Evolutionary conservation across 2,113 vertebrate species (phyloP).

Genomic region (Brachyhypopomus occidentalis): DNA sequence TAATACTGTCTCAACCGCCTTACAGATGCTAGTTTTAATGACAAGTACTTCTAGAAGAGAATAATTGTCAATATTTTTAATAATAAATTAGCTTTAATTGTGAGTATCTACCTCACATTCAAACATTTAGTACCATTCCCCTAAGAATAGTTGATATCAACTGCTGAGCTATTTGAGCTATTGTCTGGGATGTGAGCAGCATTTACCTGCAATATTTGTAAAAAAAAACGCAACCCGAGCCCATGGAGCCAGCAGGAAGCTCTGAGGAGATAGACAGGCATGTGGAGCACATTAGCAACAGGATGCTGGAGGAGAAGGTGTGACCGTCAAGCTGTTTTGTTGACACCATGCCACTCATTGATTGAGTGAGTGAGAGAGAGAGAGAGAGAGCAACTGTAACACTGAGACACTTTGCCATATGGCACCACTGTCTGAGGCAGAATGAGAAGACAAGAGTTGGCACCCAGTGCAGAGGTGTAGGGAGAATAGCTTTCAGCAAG

Average conservation of each 20-base stretch:
- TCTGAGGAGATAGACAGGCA: slow-evolving; percentile 43
- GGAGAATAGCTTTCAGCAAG: slow-evolving; percentile 36
- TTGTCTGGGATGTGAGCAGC: not conserved
- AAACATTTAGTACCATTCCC: no score
- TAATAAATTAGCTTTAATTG: no score
- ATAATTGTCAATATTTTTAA: no score
- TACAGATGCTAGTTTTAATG: no score
- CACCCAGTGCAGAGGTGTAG: slow-evolving; percentile 48
- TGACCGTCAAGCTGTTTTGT: slow-evolving; percentile 49
- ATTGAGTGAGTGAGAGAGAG: slow-evolving; percentile 38
- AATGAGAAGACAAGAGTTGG: slow-evolving; percentile 40
- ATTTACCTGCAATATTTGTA: not conserved
- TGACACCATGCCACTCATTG: slow-evolving; percentile 46
- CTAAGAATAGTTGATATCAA: no score
- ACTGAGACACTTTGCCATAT: slow-evolving; percentile 57
- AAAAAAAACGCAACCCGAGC: not conserved
- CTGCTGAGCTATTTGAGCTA: no score
- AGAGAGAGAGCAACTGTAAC: slow-evolving; percentile 30
- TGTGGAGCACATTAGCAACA: slow-evolving; percentile 53
- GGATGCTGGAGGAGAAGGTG: slow-evolving; percentile 56
- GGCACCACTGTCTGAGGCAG: slow-evolving; percentile 47
- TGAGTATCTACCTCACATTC: not conserved
- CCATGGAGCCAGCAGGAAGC: slow-evolving; percentile 20
- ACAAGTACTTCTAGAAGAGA: no score
- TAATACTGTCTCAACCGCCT: no score